Evolutionary conservation across 2,797 vertebrate species (phyloP), one percentile per base, ranked within the genome.

Genomic region (Periophthalmus magnuspinnatus): DNA sequence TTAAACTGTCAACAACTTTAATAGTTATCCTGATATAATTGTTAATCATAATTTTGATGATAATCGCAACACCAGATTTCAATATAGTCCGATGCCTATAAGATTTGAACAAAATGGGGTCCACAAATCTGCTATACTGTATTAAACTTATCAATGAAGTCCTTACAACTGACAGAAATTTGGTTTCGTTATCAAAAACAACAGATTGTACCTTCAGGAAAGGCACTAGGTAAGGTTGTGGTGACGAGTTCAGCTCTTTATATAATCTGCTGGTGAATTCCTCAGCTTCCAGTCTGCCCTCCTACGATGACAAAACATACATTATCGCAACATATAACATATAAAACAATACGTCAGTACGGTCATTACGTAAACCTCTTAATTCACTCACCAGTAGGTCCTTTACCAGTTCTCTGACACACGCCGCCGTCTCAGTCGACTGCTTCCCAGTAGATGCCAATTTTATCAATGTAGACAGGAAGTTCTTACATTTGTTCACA

Each of bases 141-240:
- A 45, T 45, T 45, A 14, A 21, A 52, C 48, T 21, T 45, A 45
- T 28, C 28, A 28, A 28, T 28, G 28, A 28, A 14, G 11, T 45
- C 11, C 41, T 13, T 45, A 45, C 41, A 45, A 13, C 1, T 45
- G 41, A 45, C 41, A 28, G 28, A 28, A 1, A 28, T 28, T 45
- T 45, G 41, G 13, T 14, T 16, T 28, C 45, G 14, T 45, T 14
- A 45, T 45, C 2, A 6, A 45, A 45, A 45, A 45, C 41, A 45
- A 14, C 13, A n/a, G 48, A n/a, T 60, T 21, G 91, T 91, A 99
- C 98, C 95, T 98, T 98, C 80, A 99, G 93, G 91, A 99, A 99
- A 99, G 98, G 96, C 97, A 99, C 96, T 89, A 99, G 95, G 90
- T 98, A 97, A 78, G 97, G 97, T 93, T 99, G 97, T 92, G 97